Conservation (phyloP, 2,797 vertebrate species). For the Cygnus olor region DNA sequence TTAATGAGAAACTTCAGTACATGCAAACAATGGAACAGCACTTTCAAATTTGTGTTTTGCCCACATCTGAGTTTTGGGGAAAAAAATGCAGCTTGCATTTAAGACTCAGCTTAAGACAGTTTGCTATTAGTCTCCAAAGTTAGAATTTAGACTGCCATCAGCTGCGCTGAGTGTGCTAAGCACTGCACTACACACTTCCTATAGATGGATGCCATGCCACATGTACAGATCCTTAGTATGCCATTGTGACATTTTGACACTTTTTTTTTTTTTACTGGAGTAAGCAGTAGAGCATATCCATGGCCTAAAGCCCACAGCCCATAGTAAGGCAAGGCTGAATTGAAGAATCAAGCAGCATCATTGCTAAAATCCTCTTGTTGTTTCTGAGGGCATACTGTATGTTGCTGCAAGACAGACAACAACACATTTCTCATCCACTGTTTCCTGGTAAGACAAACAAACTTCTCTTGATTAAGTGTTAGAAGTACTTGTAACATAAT, state of each 20-base stretch:
- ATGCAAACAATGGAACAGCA: neutral
- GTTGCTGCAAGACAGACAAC: neutral
- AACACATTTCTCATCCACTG: neutral
- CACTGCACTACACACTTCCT: neutral
- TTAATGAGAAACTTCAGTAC: neutral
- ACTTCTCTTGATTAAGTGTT: neutral
- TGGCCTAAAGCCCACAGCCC: neutral
- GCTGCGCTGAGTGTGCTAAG: neutral
- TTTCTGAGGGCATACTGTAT: neutral
- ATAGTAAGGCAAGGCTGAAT: neutral
- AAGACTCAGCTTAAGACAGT: neutral
- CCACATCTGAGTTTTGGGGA: neutral
- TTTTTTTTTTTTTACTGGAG: neutral
- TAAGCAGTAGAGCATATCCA: neutral
- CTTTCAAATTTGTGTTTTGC: neutral
- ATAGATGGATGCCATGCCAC: neutral
- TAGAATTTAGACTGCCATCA: neutral
- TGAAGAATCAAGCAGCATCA: neutral
- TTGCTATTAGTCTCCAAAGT: neutral
- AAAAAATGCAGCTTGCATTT: neutral
- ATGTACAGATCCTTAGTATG: neutral
- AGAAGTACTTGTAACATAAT: neutral
- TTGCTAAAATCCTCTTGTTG: neutral
- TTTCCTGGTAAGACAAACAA: neutral
- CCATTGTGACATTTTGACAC: neutral